Evolutionary conservation across 2,113 vertebrate genomes (phyloP).

Genomic region (Scalopus aquaticus): DNA sequence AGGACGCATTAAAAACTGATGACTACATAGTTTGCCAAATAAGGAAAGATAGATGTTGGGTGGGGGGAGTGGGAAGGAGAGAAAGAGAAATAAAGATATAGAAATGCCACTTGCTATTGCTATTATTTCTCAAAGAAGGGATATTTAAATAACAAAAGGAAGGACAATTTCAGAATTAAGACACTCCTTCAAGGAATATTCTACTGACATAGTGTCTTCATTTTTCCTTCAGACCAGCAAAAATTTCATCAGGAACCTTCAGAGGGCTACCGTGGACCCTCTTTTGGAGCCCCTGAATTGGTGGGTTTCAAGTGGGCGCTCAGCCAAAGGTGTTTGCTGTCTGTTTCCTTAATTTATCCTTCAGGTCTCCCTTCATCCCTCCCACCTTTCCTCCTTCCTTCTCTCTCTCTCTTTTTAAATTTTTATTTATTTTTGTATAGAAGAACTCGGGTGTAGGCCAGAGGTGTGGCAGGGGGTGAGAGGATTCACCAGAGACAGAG

Average conservation of each 20-base stretch:
- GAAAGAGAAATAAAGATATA: neutral
- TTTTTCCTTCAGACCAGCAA: neutral
- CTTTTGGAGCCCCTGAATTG: neutral
- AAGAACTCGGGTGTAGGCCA: too few relatives aligned
- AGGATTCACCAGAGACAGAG: too few relatives aligned
- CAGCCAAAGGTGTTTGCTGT: neutral
- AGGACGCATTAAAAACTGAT: neutral
- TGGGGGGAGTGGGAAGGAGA: neutral
- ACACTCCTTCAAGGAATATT: neutral
- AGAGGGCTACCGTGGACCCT: neutral
- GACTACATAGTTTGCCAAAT: neutral
- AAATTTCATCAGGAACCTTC: neutral
- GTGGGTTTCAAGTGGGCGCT: neutral
- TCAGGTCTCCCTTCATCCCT: too few relatives aligned
- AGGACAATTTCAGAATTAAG: neutral
- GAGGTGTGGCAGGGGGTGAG: too few relatives aligned
- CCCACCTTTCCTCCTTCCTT: too few relatives aligned
- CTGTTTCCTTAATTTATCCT: neutral
- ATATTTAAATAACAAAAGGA: neutral
- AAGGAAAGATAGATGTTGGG: neutral
- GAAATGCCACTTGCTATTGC: neutral
- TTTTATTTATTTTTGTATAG: too few relatives aligned
- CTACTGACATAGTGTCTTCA: neutral
- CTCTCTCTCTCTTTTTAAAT: too few relatives aligned
- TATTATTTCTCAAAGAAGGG: neutral